A percentile compares a stretch with the other conserved stretches of the same genome.
Evolutionary conservation across 2,113 vertebrate genomes (phyloP).

Genomic region (Mellivora capensis): DNA sequence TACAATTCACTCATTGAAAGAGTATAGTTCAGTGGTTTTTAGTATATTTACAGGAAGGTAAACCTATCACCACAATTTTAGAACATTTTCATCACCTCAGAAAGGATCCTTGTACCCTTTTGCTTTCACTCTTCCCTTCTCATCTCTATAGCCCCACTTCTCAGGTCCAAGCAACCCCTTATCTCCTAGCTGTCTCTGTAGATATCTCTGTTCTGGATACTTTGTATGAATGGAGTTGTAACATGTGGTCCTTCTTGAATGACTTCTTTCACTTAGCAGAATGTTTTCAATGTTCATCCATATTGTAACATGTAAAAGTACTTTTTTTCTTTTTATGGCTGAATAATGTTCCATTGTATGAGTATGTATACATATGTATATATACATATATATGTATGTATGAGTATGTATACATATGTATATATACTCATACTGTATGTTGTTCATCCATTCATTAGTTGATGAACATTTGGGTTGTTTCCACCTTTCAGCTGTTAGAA

Average conservation of each 20-base stretch:
- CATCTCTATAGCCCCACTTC: neutral
- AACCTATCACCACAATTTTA: neutral
- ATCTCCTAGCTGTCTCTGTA: neutral
- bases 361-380: neutral
- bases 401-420: too few species aligned
- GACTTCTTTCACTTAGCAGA: neutral
- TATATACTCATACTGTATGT: neutral
- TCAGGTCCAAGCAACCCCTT: neutral
- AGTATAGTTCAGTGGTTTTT: neutral
- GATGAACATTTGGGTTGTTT: neutral
- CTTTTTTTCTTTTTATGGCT: neutral
- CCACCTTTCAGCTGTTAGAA: neutral
- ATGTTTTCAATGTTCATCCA: neutral
- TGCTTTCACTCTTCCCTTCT: neutral
- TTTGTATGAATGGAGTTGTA: neutral
- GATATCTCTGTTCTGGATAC: neutral
- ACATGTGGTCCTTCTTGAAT: neutral
- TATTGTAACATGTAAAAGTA: neutral
- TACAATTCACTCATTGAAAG: neutral
- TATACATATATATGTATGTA: too few species aligned
- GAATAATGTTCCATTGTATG: neutral
- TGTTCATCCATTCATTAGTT: neutral
- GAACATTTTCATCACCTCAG: neutral
- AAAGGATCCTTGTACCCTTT: neutral
- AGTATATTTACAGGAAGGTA: neutral